phyloP scores from a whole-genome alignment of 1,140 invertebrate species.

The Drosophila rhopaloa region DNA sequence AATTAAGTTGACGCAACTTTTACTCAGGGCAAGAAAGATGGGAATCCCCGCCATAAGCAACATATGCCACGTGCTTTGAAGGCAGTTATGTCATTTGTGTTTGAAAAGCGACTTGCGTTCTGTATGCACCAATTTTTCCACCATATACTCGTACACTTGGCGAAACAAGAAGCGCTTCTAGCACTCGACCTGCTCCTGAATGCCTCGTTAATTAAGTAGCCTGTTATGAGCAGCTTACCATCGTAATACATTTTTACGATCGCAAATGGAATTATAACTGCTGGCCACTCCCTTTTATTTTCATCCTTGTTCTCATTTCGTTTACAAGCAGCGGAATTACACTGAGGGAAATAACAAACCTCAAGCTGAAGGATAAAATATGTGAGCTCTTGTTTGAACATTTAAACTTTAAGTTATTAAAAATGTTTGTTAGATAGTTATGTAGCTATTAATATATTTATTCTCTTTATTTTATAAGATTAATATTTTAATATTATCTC shows the following conservation, averaged over 20 bases:
- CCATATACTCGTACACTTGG: constrained; percentile 10
- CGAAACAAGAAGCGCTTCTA: constrained; percentile 37
- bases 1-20: constrained; percentile 64
- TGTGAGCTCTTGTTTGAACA: too few relatives aligned
- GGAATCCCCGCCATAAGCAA: neutral
- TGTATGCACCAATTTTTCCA: constrained; percentile 22
- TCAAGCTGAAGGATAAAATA: too few relatives aligned
- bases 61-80: constrained; percentile 49
- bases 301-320: constrained; percentile 22
- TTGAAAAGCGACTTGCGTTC: neutral
- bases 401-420: too few relatives aligned
- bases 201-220: constrained; percentile 64
- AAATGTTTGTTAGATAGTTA: too few relatives aligned
- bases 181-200: constrained; percentile 35
- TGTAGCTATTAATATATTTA: too few relatives aligned
- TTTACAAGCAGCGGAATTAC: constrained; percentile 3
- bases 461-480: too few relatives aligned
- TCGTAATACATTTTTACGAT: constrained; percentile 71
- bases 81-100: constrained; percentile 30
- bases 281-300: constrained; percentile 16
- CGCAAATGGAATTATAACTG: constrained; percentile 70
- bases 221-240: constrained; percentile 65
- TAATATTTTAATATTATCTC: too few relatives aligned
- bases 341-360: neutral
- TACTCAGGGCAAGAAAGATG: constrained; percentile 5